Conservation (phyloP, 1,140 invertebrate species). For the Papilio aristodemus region DNA sequence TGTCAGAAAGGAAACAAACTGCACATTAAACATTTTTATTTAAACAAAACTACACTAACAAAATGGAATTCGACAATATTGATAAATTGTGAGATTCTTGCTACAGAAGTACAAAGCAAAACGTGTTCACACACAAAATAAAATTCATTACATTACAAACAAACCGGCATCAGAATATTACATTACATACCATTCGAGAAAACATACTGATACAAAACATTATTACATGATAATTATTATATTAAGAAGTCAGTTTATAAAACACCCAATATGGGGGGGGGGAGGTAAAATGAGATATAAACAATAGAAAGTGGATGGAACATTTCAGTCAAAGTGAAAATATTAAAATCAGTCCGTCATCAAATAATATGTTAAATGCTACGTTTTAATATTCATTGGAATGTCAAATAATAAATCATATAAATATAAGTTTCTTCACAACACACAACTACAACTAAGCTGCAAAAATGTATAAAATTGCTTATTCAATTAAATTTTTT, state of each 20-base stretch:
- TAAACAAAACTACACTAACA: slow-evolving; percentile 24
- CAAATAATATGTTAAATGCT: neutral
- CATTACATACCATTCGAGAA: neutral
- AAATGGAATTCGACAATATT: slow-evolving; percentile 8
- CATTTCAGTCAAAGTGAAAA: slow-evolving; percentile 21
- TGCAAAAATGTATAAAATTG: neutral
- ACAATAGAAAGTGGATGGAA: slow-evolving; percentile 31
- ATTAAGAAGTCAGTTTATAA: neutral
- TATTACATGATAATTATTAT: neutral
- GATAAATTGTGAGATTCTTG: neutral
- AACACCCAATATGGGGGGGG: neutral
- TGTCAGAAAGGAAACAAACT: neutral
- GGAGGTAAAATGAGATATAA: too few relatives aligned
- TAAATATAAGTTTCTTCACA: neutral
- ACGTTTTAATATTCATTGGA: neutral
- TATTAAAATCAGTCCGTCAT: slow-evolving; percentile 5
- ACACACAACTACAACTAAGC: neutral
- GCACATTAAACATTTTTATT: neutral
- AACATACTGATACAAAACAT: neutral
- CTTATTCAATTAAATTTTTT: neutral
- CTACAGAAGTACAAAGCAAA: slow-evolving; percentile 1
- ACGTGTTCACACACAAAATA: neutral
- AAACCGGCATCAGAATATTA: neutral
- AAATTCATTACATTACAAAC: slow-evolving; percentile 10
- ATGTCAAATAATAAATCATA: neutral